Base-by-base conservation (phyloP, 2,113 vertebrate species). In the Eublepharis macularius region DNA sequence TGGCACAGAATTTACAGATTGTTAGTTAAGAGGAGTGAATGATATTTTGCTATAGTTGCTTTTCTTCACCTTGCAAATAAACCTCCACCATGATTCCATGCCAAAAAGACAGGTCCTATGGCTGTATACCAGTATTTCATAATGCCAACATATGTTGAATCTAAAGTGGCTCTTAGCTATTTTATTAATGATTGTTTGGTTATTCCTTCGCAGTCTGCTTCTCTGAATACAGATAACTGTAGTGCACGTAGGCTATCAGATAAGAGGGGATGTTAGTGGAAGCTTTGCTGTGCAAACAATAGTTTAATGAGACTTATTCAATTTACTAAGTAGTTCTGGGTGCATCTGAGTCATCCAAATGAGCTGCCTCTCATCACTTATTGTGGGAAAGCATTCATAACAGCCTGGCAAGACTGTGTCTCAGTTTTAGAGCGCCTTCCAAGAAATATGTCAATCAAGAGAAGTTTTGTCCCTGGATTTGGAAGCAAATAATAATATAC, bases 181-280 rank as follows among this genome's bases (percentile, higher is more conserved):
- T 92, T 94, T 94, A 87, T 94, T 93, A 95, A 93, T 93, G 86
- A 89, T 74, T 89, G 75, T 87, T 88, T 94, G 57, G 63, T 86
- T 92, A 69, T 57, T 78, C 83, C 78, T 39, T 24, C 34, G 41
- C 47, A 21, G 45, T 90, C 87, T 90, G 68, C 65, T 74, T 93
- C 66, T 86, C 90, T 83, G 88, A 78, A 11, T 26, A 65, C 83
- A 83, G 45, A 51, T 75, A 88, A 90, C 72, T 0, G 2, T 63
- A 90, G 79, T 41, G 83, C 82, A 32, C 39, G 72, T 39, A 87
- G 68, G 7, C 36, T 79, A 81, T 74, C 36, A 76, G 85, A 39
- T 75, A 88, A 80, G 47, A 81, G 12, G 1, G 63, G 63, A 91
- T 34, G 43, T 83, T 72, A 75, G 87, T 84, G 84, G 39, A 83